Evolutionary conservation across 2,113 vertebrate genomes (phyloP).

Genomic region (Peromyscus polionotus): DNA sequence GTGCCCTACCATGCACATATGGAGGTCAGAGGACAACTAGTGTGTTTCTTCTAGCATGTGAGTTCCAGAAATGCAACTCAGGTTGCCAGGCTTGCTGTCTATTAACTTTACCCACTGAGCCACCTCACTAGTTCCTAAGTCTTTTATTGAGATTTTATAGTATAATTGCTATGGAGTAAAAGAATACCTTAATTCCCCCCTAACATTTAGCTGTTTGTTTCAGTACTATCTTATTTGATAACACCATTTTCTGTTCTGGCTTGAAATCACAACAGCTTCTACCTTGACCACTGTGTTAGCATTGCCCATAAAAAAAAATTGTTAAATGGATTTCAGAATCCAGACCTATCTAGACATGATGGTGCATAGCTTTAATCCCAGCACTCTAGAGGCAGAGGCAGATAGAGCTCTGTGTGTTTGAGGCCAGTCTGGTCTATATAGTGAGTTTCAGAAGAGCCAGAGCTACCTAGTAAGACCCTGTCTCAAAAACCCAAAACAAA

Average conservation of each 20-base stretch:
- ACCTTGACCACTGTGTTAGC: not conserved
- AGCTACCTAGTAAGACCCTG: not conserved
- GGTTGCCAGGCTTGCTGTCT: not conserved
- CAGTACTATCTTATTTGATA: not conserved
- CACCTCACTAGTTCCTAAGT: not conserved
- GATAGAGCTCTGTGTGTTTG: not conserved
- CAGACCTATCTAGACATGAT: not conserved
- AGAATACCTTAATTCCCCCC: not conserved
- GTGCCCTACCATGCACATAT: not conserved
- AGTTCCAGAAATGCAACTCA: not conserved
- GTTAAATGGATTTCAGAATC: not conserved
- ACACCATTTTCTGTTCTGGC: not conserved
- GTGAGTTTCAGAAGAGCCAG: not conserved
- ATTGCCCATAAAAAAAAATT: slow-evolving; percentile 9
- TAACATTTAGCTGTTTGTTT: not conserved
- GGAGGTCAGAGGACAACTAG: not conserved
- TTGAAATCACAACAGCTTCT: not conserved
- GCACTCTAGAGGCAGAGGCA: not conserved
- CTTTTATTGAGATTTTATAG: slow-evolving; percentile 13
- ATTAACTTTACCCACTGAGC: not conserved
- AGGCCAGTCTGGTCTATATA: not conserved
- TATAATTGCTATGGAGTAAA: not conserved
- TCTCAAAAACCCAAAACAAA: not conserved
- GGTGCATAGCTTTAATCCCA: not conserved
- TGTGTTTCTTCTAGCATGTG: not conserved